A percentile compares a stretch with the other conserved stretches of the same genome.
Evolutionary conservation across 2,888 invertebrate genomes (phyloP).

Genomic region (Diplazon laetatorius): DNA sequence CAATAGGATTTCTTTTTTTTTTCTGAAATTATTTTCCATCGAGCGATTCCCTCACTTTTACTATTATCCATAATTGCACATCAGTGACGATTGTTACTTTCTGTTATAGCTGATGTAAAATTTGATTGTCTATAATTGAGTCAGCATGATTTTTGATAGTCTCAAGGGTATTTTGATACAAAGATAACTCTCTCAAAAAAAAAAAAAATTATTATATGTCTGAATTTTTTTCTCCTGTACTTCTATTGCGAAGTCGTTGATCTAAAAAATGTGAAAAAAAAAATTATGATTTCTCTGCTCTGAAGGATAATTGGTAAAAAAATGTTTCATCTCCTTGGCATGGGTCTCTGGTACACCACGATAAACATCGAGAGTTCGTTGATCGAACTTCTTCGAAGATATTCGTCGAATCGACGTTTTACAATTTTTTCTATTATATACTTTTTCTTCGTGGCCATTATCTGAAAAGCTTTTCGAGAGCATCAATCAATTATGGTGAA

Average conservation of each 20-base stretch:
- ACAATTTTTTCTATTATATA: not conserved
- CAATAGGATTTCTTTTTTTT: not conserved
- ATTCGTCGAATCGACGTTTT: slow-evolving; percentile 3
- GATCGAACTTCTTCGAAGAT: slow-evolving; percentile 1
- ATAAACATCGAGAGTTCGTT: slow-evolving; percentile 1
- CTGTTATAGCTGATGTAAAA: no score
- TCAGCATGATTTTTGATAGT: no score
- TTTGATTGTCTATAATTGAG: no score
- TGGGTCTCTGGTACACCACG: not conserved
- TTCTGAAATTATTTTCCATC: not conserved
- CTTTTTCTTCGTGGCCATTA: no score
- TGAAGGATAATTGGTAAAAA: slow-evolving; percentile 13
- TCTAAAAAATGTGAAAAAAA: not conserved
- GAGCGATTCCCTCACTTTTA: not conserved
- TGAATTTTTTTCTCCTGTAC: not conserved
- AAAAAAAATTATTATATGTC: no score
- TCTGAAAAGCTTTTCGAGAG: slow-evolving; percentile 9
- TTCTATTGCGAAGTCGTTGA: not conserved
- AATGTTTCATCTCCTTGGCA: not conserved
- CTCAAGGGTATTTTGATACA: no score
- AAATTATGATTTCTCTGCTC: not conserved
- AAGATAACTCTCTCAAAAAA: no score
- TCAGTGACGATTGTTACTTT: no score
- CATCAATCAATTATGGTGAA: not conserved
- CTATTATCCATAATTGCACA: not conserved